These are phyloP conservation scores for Linnaemya tessellans DNA, from an alignment of 2,888 invertebrate genomes.

Conservation along the genomic window DNA sequence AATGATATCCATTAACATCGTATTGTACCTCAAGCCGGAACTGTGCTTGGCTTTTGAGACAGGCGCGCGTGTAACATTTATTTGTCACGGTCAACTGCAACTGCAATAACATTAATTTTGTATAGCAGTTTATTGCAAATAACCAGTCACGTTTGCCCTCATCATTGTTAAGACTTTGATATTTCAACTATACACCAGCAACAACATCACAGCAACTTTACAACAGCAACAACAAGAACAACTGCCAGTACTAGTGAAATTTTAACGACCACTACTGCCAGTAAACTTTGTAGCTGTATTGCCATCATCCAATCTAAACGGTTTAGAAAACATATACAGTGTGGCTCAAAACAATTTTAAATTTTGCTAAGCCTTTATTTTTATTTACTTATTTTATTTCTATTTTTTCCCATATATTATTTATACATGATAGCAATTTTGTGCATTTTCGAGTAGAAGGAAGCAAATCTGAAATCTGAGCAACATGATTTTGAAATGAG, in stretches of 20 bases:
- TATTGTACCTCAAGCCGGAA: conserved; percentile 12
- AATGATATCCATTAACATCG: conserved; percentile 10
- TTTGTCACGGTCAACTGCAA: conserved; percentile 4
- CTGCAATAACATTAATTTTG: conserved; percentile 30
- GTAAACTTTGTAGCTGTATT: background rate
- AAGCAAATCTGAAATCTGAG: too few species aligned
- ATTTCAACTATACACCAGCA: background rate
- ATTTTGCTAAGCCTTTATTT: too few species aligned
- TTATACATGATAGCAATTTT: too few species aligned
- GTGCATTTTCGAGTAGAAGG: too few species aligned
- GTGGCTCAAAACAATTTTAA: background rate
- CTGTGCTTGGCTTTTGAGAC: conserved; percentile 45
- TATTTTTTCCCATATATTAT: conserved; percentile 7
- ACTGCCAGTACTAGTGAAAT: background rate
- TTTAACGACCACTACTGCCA: background rate
- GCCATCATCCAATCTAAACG: conserved; percentile 22
- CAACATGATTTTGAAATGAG: too few species aligned
- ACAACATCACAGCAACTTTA: background rate
- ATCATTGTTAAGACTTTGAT: conserved; percentile 1
- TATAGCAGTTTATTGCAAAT: conserved; percentile 1
- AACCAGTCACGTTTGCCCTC: conserved; percentile 49
- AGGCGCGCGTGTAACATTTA: conserved; percentile 52
- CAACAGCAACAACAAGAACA: background rate
- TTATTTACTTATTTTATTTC: too few species aligned
- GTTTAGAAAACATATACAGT: conserved; percentile 3